Evolutionary conservation across 2,888 invertebrate genomes (phyloP).

Genomic region (Eledona agricola): DNA sequence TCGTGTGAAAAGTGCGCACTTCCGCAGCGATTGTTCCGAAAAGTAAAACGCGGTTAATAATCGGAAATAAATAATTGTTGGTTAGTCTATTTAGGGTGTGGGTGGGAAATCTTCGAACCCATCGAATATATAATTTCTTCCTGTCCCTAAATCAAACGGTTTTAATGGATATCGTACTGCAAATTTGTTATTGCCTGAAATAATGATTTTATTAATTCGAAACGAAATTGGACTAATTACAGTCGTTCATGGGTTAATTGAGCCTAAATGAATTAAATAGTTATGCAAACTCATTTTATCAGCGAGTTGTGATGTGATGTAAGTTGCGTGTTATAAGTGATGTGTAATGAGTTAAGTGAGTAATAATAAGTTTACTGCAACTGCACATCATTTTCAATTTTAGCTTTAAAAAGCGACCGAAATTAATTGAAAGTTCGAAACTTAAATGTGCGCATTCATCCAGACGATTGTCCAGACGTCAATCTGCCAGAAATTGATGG

Average conservation of each 20-base stretch:
- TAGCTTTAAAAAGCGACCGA: too few species aligned
- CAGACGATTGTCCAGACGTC: too few species aligned
- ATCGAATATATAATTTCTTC: too few species aligned
- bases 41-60: conserved; percentile 6
- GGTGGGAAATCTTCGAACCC: conserved; percentile 27
- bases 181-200: too few species aligned
- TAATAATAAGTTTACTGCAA: background rate
- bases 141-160: too few species aligned
- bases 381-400: too few species aligned
- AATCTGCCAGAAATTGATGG: background rate
- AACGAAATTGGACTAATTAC: too few species aligned
- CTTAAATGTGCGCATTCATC: too few species aligned
- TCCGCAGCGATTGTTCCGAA: conserved; percentile 1
- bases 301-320: conserved; percentile 6
- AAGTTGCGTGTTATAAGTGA: conserved; percentile 20
- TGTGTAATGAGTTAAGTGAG: conserved; percentile 16
- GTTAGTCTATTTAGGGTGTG: conserved; percentile 1
- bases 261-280: conserved; percentile 15
- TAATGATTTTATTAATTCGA: too few species aligned
- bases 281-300: conserved; percentile 18
- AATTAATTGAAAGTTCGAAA: too few species aligned
- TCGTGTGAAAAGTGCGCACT: conserved; percentile 1
- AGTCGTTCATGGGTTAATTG: conserved; percentile 28
- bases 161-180: too few species aligned
- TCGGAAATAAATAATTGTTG: too few species aligned